Evolutionary conservation across 1,140 invertebrate species (phyloP).

Genomic region (Drosophila pectinifera): DNA sequence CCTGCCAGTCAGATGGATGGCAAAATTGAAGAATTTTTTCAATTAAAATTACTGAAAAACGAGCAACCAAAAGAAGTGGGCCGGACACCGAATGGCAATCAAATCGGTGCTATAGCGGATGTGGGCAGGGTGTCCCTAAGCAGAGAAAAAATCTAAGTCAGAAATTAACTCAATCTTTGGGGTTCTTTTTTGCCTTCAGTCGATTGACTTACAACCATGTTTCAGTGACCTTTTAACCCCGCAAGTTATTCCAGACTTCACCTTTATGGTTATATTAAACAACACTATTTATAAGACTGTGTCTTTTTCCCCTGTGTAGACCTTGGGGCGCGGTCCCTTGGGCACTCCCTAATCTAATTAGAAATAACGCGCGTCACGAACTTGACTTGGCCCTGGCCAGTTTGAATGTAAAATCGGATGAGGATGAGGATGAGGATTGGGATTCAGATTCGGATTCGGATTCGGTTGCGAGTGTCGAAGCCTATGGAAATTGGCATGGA

Average conservation of each 20-base stretch:
- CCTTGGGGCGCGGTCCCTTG: constrained; percentile 23
- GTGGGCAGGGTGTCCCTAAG: constrained; percentile 5
- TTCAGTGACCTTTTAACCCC: no score
- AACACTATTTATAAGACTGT: neutral
- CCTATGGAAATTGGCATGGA: constrained; percentile 28
- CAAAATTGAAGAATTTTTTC: constrained; percentile 83
- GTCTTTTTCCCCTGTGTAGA: neutral
- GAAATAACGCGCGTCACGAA: constrained; percentile 80
- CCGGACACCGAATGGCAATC: constrained; percentile 66
- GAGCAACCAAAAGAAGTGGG: constrained; percentile 33
- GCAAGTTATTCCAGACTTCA: no score
- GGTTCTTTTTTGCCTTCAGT: neutral
- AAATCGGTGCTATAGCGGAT: constrained; percentile 42
- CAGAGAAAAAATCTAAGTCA: neutral
- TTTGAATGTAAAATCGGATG: constrained; percentile 27
- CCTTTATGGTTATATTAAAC: no score
- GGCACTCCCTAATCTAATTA: constrained; percentile 69
- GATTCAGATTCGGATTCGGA: no score
- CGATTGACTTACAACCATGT: neutral
- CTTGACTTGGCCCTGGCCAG: constrained; percentile 60
- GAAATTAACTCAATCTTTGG: neutral
- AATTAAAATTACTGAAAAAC: constrained; percentile 74
- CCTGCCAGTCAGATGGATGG: constrained; percentile 62
- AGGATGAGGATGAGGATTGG: constrained; percentile 3
- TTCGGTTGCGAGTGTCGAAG: constrained; percentile 12